Evolutionary conservation across 2,888 invertebrate species (phyloP), one percentile per base, ranked within the genome.

Genomic region (Argyra leucocephala): DNA sequence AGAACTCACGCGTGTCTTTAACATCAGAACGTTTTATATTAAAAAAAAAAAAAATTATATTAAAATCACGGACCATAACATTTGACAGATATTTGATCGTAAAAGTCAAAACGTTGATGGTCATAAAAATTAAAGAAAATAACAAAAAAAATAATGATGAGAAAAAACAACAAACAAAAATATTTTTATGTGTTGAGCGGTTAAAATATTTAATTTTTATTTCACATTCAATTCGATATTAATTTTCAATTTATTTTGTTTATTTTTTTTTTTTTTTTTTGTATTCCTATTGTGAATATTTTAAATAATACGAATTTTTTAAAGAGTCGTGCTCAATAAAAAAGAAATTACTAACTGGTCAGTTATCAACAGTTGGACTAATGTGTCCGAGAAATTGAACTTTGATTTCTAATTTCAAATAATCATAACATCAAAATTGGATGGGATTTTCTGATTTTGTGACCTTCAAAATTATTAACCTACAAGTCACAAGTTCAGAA

Each of bases 71-170:
- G 15, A 48, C 48, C 48, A 48, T 48, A 48, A 48, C 48, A 48
- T 48, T 48, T 48, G 48, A 48, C 48, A 48, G 48, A 48, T 48
- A 48, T 48, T 48, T 48, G 48, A 48, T 48, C 48, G 15, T 48
- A 48, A 48, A 48, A 48, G 48, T 48, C 48, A 48, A 48, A 48
- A 48, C 48, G 48, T 48, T 48, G 48, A 48, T 48, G 48, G 48
- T 48, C 48, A 48, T 48, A 48, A 48, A 48, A 48, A 48, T 48
- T 48, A 48, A 48, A n/a, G 18, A n/a, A 48, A 48, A 48, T 48
- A 48, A 48, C 4, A 48, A 15, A 48, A 18, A 48, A 48, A 48
- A 48, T 48, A 48, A 48, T 18, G 18, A 18, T 1, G 18, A 5
- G 5, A 48, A 18, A 48, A 48, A 18, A 18, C 2, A 3, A 48